Conservation (phyloP, 2,888 invertebrate species). For the Callyntrura sp. region DNA sequence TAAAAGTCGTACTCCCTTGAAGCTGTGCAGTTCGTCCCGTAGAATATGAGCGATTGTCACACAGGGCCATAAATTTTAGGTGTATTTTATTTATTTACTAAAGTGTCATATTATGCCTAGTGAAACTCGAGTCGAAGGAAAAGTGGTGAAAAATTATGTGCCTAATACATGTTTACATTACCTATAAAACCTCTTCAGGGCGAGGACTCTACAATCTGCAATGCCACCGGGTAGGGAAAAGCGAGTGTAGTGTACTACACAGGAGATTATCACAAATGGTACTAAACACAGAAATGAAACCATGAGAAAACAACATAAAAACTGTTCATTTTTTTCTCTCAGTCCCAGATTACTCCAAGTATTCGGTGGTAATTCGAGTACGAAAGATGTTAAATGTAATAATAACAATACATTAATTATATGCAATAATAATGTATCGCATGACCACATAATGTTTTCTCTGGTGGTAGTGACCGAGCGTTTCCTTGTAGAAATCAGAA, state of each 20-base stretch:
- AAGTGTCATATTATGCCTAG: conserved; percentile 58
- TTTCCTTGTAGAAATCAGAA: not conserved
- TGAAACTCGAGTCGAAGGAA: conserved; percentile 33
- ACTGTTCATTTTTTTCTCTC: not conserved
- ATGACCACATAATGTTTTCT: not conserved
- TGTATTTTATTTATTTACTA: conserved; percentile 53
- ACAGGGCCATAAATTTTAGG: conserved; percentile 15
- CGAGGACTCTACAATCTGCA: conserved; percentile 8
- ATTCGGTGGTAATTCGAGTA: not conserved
- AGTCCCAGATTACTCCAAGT: not conserved
- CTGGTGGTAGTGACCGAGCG: not conserved
- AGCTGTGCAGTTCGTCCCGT: too few relatives aligned
- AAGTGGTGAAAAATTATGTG: conserved; percentile 61
- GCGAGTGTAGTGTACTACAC: not conserved
- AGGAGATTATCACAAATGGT: not conserved
- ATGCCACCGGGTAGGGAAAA: conserved; percentile 4
- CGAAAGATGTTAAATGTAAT: not conserved
- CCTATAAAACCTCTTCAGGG: not conserved
- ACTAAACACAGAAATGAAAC: not conserved
- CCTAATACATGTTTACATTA: conserved; percentile 26
- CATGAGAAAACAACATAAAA: not conserved
- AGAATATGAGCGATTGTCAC: not conserved
- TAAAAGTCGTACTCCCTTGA: too few relatives aligned
- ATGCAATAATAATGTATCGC: conserved; percentile 15
- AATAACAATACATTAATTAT: not conserved